These are phyloP conservation scores for Anhinga rufa DNA, from an alignment of 2,113 vertebrate genomes.

Conservation along the genomic window DNA sequence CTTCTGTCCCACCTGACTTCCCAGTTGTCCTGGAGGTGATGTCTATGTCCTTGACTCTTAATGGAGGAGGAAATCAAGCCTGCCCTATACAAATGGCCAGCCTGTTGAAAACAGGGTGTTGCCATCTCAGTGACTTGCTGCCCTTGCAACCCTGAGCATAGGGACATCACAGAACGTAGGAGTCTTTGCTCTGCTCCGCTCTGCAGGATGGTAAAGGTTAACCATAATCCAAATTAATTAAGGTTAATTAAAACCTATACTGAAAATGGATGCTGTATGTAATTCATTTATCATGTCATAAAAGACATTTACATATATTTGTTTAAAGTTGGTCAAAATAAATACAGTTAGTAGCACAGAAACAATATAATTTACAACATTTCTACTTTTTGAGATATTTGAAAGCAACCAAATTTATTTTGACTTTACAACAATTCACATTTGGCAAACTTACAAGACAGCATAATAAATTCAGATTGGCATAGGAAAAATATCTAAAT, in stretches of 20 bases:
- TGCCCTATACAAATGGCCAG: neutral
- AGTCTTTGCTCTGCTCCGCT: neutral
- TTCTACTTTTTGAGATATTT: neutral
- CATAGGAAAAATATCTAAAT: neutral
- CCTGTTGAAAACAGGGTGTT: neutral
- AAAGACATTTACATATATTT: neutral
- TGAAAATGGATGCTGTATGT: neutral
- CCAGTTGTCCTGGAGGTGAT: neutral
- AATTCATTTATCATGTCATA: neutral
- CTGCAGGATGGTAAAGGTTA: neutral
- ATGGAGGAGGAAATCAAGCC: neutral
- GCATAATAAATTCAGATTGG: conserved; percentile 30
- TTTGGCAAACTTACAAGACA: neutral
- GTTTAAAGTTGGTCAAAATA: neutral
- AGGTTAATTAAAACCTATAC: neutral
- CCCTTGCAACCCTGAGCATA: neutral
- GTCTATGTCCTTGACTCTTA: neutral
- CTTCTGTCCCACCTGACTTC: neutral
- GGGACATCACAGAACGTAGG: neutral
- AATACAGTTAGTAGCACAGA: neutral
- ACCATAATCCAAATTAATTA: neutral
- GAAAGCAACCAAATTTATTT: conserved; percentile 19
- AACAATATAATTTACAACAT: neutral
- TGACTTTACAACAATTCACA: neutral
- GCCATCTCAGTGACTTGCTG: neutral